Evolutionary conservation across 2,888 invertebrate genomes (phyloP).

Genomic region (Pemphredon lugubris): DNA sequence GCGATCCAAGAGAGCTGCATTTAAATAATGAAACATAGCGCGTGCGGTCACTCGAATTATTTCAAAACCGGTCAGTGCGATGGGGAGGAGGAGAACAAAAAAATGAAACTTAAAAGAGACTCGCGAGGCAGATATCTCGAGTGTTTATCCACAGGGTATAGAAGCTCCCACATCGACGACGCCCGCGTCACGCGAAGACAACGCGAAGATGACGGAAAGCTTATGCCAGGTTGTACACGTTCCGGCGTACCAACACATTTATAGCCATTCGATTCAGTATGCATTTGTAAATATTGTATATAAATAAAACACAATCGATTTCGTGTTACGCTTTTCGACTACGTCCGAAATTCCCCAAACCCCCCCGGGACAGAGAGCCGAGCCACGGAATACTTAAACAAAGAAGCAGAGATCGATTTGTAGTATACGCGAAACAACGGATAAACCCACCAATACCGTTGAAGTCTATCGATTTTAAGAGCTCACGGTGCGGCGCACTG

Average conservation of each 20-base stretch:
- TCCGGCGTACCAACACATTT: slow-evolving; percentile 72
- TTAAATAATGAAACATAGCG: slow-evolving; percentile 52
- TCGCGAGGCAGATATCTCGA: slow-evolving; percentile 20
- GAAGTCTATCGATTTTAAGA: too few relatives aligned
- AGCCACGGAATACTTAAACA: too few relatives aligned
- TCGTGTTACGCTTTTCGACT: slow-evolving; percentile 58
- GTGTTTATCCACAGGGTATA: slow-evolving; percentile 39
- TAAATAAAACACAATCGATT: slow-evolving; percentile 78
- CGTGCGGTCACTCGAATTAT: not conserved
- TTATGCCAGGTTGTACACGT: slow-evolving; percentile 57
- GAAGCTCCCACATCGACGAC: not conserved
- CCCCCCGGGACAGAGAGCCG: not conserved
- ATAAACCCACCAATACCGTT: not conserved
- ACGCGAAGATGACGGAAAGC: too few relatives aligned
- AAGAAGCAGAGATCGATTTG: not conserved
- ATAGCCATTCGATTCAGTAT: slow-evolving; percentile 71
- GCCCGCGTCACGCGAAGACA: not conserved
- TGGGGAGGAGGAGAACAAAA: not conserved
- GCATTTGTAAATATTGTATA: slow-evolving; percentile 79
- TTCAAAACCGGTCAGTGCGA: not conserved
- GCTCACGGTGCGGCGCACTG: too few relatives aligned
- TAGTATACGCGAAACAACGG: not conserved
- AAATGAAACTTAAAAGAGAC: too few relatives aligned
- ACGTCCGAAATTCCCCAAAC: not conserved
- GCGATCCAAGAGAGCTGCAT: slow-evolving; percentile 77